phyloP scores from a whole-genome alignment of 2,888 invertebrate genomes.

The Venusia cambrica region DNA sequence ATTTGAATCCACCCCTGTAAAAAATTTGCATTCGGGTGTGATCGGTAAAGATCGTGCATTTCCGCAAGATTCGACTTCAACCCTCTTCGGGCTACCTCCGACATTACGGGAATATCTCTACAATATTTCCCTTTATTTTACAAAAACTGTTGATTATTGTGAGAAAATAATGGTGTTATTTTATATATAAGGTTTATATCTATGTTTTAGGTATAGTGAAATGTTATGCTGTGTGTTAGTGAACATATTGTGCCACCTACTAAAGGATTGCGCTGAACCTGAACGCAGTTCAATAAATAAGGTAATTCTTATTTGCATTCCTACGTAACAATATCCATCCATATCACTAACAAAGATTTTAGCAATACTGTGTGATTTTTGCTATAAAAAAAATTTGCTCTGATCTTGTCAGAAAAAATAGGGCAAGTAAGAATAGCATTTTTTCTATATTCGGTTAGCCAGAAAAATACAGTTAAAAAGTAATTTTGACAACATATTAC shows the following conservation, averaged over 20 bases:
- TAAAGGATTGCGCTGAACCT: slow-evolving; percentile 38
- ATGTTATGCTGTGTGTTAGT: slow-evolving; percentile 57
- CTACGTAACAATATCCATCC: no score
- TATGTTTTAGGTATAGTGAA: slow-evolving; percentile 35
- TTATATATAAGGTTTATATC: slow-evolving; percentile 27
- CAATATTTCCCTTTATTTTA: slow-evolving; percentile 50
- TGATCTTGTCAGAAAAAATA: no score
- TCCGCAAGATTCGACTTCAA: slow-evolving; percentile 65
- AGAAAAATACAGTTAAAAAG: no score
- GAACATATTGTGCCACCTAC: slow-evolving; percentile 54
- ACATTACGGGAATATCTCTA: slow-evolving; percentile 68
- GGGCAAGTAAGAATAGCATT: no score
- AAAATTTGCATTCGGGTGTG: slow-evolving; percentile 65
- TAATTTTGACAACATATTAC: no score
- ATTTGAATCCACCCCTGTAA: slow-evolving; percentile 54
- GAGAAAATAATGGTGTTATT: slow-evolving; percentile 49
- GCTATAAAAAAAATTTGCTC: no score
- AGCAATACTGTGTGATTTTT: no score
- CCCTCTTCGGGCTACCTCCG: slow-evolving; percentile 67
- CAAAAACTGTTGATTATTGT: slow-evolving; percentile 44
- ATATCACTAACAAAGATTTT: no score
- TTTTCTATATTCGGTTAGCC: no score
- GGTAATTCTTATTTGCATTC: slow-evolving; percentile 42
- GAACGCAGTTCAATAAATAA: slow-evolving; percentile 47
- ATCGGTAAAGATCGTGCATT: slow-evolving; percentile 65